phyloP scores from a whole-genome alignment of 2,797 vertebrate species.

The Lagodon rhomboides region DNA sequence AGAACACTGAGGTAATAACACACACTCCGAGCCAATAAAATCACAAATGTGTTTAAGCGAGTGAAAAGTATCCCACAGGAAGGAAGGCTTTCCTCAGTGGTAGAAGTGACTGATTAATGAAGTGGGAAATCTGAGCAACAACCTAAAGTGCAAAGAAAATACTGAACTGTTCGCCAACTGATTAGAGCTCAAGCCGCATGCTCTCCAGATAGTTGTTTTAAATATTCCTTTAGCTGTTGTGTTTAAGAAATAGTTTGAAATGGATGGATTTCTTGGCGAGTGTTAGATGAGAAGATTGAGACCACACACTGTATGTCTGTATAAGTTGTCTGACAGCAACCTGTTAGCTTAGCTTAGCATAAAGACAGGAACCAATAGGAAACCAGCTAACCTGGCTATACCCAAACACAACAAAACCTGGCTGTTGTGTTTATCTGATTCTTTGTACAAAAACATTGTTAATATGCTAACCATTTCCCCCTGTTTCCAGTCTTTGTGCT shows the following conservation, averaged over 20 bases:
- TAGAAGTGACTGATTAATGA: slow-evolving; percentile 42
- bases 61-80: slow-evolving; percentile 57
- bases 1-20: slow-evolving; percentile 57
- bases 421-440: too few species aligned
- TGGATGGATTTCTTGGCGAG: not conserved
- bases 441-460: not conserved
- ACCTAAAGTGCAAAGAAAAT: slow-evolving; percentile 10
- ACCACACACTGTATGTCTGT: not conserved
- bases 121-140: slow-evolving; percentile 27
- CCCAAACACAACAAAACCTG: not conserved
- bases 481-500: not conserved
- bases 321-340: too few species aligned
- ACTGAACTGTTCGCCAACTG: not conserved
- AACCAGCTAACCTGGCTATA: not conserved
- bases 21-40: slow-evolving; percentile 51
- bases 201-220: not conserved
- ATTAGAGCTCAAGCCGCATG: slow-evolving; percentile 4
- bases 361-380: not conserved
- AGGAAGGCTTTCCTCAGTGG: slow-evolving; percentile 48
- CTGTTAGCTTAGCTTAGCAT: slow-evolving; percentile 1
- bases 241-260: not conserved
- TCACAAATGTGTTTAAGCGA: slow-evolving; percentile 65
- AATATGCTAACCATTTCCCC: not conserved
- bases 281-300: not conserved
- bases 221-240: not conserved